Evolutionary conservation across 2,113 vertebrate species (phyloP).

Genomic region (Neomonachus schauinslandi): DNA sequence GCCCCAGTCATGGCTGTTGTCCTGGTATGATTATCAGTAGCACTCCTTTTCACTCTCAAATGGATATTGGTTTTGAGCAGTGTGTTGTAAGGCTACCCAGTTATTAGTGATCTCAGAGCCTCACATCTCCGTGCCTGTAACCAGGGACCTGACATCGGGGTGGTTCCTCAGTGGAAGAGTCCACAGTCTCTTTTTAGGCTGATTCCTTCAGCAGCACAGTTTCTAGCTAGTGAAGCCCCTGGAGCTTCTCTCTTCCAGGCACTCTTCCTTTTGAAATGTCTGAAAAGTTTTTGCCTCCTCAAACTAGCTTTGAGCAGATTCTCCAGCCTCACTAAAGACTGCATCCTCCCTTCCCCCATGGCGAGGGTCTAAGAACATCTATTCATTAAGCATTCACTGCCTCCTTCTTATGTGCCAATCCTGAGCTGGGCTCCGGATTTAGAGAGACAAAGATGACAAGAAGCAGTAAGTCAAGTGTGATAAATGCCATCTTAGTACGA

Average conservation of each 20-base stretch:
- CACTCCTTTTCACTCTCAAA: not conserved
- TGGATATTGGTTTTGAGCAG: not conserved
- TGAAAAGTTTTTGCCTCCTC: not conserved
- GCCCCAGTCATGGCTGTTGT: not conserved
- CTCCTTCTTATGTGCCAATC: not conserved
- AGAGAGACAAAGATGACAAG: not conserved
- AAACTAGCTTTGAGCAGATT: not conserved
- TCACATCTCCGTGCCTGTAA: not conserved
- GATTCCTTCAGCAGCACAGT: not conserved
- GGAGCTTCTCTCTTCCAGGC: not conserved
- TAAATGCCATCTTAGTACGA: not conserved
- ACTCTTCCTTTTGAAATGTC: not conserved
- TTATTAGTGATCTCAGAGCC: not conserved
- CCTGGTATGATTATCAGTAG: not conserved
- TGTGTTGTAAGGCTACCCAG: not conserved
- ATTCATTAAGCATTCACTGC: not conserved
- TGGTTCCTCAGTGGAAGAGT: not conserved
- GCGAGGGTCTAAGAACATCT: not conserved
- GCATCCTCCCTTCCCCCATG: not conserved
- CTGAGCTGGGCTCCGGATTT: not conserved
- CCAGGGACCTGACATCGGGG: not conserved
- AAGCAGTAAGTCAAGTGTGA: not conserved
- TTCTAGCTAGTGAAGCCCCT: not conserved
- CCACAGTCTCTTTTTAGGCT: not conserved
- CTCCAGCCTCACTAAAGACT: not conserved